Percentiles rank a stretch among this genome's conserved stretches.
These are phyloP conservation scores for Phaenicophaeus curvirostris DNA, from an alignment of 2,797 vertebrate species.

Conservation along the genomic window DNA sequence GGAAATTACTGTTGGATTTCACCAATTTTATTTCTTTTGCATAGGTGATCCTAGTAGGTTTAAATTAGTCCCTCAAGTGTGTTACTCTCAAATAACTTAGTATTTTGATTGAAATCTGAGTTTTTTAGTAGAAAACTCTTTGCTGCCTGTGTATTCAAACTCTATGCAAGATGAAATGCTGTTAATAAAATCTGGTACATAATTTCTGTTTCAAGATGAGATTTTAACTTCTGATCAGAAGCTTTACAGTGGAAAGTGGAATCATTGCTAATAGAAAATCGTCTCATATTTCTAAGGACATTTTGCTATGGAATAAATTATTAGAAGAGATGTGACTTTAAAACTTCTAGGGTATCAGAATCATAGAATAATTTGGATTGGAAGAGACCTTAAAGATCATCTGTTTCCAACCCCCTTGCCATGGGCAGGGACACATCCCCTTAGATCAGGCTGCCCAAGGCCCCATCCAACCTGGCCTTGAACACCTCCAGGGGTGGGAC, in stretches of 20 bases:
- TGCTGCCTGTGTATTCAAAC: not conserved
- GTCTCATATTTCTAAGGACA: not conserved
- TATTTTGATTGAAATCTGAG: not conserved
- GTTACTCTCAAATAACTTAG: not conserved
- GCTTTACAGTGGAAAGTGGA: not conserved
- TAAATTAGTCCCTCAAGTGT: not conserved
- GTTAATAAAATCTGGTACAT: not conserved
- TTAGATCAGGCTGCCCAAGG: too few species aligned
- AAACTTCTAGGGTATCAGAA: not conserved
- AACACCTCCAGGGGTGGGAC: too few species aligned
- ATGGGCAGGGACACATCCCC: too few species aligned
- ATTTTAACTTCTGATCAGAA: not conserved
- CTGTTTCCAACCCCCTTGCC: too few species aligned
- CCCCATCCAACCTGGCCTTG: too few species aligned
- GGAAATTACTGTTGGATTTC: not conserved
- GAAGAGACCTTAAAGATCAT: too few species aligned
- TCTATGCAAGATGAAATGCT: not conserved
- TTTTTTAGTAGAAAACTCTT: not conserved
- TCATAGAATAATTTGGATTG: too few species aligned
- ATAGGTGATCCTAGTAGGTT: not conserved
- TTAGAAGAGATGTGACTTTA: not conserved
- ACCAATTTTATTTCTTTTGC: not conserved
- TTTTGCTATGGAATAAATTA: not conserved
- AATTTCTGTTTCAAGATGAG: not conserved
- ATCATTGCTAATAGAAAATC: not conserved